phyloP scores from a whole-genome alignment of 2,797 vertebrate species.

The Rhinoraja longicauda region DNA sequence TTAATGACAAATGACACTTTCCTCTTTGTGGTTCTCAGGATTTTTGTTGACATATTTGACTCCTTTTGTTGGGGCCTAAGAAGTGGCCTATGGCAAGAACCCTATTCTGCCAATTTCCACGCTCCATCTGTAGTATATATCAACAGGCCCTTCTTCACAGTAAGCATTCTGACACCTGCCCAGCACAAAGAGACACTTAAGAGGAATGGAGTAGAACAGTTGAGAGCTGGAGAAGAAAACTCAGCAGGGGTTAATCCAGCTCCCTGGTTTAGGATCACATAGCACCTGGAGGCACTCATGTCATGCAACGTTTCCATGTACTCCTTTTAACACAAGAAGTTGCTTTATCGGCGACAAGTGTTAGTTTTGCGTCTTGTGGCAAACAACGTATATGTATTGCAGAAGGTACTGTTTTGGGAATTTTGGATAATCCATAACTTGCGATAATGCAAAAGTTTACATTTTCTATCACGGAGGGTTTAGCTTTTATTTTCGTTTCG shows the following conservation, averaged over 20 bases:
- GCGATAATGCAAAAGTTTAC: not conserved
- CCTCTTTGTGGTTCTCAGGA: slow-evolving; percentile 85
- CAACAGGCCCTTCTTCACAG: slow-evolving; percentile 81
- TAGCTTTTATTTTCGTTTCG: not conserved
- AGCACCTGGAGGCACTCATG: slow-evolving; percentile 71
- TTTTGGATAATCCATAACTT: slow-evolving; percentile 9
- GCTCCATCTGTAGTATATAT: slow-evolving; percentile 99
- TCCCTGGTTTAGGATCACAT: slow-evolving; percentile 68
- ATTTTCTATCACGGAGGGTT: not conserved
- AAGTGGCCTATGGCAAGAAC: slow-evolving; percentile 79
- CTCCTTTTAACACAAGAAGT: not conserved
- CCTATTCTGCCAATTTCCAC: slow-evolving; percentile 95
- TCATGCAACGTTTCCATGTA: slow-evolving; percentile 20
- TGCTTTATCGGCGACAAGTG: not conserved
- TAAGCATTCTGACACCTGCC: slow-evolving; percentile 93
- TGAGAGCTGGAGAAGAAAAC: slow-evolving; percentile 61
- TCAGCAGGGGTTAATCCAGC: slow-evolving; percentile 78
- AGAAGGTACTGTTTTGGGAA: not conserved
- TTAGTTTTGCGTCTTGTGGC: not conserved
- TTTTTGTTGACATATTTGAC: slow-evolving; percentile 80
- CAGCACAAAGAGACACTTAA: slow-evolving; percentile 75
- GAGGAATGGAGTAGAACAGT: slow-evolving; percentile 63
- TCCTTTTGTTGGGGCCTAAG: slow-evolving; percentile 84
- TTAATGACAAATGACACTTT: slow-evolving; percentile 93
- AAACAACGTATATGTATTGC: not conserved